Evolutionary conservation across 2,797 vertebrate genomes (phyloP).

Genomic region (Clarias platycephalus): DNA sequence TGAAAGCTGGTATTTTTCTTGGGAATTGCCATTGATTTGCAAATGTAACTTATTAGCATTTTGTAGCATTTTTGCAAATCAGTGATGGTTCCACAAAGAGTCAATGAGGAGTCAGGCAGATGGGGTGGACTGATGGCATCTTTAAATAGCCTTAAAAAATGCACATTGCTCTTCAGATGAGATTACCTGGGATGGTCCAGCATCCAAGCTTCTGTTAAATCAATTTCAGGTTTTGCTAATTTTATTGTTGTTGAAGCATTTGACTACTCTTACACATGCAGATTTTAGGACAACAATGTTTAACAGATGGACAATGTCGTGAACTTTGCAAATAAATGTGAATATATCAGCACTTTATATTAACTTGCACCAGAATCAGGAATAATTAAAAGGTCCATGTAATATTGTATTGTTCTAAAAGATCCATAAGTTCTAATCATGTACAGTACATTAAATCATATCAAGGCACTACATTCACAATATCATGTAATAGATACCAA

Average conservation of each 20-base stretch:
- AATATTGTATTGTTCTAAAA: not conserved
- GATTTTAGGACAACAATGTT: not conserved
- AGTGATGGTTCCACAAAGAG: not conserved
- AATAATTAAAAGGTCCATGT: not conserved
- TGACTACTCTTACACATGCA: not conserved
- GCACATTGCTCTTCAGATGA: not conserved
- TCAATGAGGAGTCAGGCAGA: not conserved
- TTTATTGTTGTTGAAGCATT: not conserved
- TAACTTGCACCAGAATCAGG: not conserved
- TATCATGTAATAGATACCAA: not conserved
- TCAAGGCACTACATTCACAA: not conserved
- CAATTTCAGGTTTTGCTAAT: not conserved
- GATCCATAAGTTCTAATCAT: not conserved
- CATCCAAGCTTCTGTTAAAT: not conserved
- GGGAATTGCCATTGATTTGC: not conserved
- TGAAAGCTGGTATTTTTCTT: constrained; percentile 43
- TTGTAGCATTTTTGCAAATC: not conserved
- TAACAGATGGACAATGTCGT: not conserved
- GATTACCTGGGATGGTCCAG: not conserved
- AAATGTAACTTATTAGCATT: not conserved
- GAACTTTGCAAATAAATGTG: not conserved
- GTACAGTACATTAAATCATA: no score
- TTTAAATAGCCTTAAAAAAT: not conserved
- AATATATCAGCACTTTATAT: not conserved
- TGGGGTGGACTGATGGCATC: not conserved